A percentile compares a stretch with the other conserved stretches of the same genome.
Conservation (phyloP, 2,797 vertebrate genomes). For the Chloroceryle amazona region DNA sequence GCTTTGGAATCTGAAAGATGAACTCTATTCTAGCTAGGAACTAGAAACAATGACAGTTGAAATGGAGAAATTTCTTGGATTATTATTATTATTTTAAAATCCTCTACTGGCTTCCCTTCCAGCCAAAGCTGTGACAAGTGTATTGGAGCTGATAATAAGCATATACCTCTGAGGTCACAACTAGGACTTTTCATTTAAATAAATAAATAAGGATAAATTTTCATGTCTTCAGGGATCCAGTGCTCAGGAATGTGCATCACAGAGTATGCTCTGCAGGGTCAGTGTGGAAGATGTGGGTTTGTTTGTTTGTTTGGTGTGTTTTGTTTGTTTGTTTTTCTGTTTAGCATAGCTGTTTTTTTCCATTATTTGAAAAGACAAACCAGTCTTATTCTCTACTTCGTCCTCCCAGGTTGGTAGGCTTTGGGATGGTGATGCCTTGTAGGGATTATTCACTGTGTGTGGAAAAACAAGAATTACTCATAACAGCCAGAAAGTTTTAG, state of each 20-base stretch:
- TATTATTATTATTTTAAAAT: constrained; percentile 70
- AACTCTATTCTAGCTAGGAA: constrained; percentile 76
- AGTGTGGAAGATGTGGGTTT: not conserved
- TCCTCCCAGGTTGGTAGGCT: not conserved
- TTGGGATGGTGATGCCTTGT: not conserved
- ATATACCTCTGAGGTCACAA: constrained; percentile 77
- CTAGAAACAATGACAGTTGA: constrained; percentile 50
- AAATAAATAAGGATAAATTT: constrained; percentile 73
- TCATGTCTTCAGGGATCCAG: constrained; percentile 61
- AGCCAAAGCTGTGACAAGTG: constrained; percentile 81
- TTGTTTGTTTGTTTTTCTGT: not conserved
- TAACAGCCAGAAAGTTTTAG: not conserved
- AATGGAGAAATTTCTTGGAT: constrained; percentile 67
- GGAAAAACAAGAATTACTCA: constrained; percentile 25
- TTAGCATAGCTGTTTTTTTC: not conserved
- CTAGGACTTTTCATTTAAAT: constrained; percentile 64
- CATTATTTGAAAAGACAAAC: not conserved
- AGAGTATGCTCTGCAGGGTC: constrained; percentile 24
- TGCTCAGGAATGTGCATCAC: constrained; percentile 37
- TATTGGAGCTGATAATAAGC: constrained; percentile 80
- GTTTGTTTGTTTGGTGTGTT: too few species aligned
- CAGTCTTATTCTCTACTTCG: not conserved
- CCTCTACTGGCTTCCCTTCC: constrained; percentile 61
- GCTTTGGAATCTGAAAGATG: constrained; percentile 75
- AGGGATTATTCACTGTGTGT: not conserved